phyloP scores from a whole-genome alignment of 2,113 vertebrate genomes.

The Nannobrachium achirus region DNA sequence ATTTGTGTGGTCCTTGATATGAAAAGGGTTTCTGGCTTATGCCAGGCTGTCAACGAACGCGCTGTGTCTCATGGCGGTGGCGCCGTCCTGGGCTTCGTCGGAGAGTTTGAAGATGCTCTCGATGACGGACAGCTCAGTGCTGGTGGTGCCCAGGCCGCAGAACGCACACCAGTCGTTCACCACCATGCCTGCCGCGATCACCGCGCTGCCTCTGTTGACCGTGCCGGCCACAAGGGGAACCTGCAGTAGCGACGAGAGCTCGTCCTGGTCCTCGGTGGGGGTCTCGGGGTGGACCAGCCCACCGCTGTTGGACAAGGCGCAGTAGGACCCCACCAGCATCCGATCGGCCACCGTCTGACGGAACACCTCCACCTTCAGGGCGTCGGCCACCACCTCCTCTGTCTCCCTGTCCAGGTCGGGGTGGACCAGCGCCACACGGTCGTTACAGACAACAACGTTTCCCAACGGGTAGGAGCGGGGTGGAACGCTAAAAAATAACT shows the following conservation, averaged over 20 bases:
- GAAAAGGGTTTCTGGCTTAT: too few relatives aligned
- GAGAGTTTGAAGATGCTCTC: conserved; percentile 94
- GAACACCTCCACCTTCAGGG: conserved; percentile 97
- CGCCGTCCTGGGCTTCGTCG: conserved; percentile 86
- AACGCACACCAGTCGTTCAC: conserved; percentile 98
- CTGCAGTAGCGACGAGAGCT: conserved; percentile 94
- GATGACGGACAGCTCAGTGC: conserved; percentile 95
- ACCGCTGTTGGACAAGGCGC: conserved; percentile 94
- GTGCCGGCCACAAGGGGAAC: conserved; percentile 97
- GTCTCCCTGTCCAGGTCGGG: conserved; percentile 97
- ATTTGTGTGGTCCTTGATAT: too few relatives aligned
- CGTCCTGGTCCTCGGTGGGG: conserved; percentile 96
- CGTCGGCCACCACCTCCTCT: conserved; percentile 95
- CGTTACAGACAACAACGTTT: conserved; percentile 95
- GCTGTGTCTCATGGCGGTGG: conserved; percentile 91
- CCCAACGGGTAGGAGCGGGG: too few relatives aligned
- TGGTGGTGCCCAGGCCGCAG: conserved; percentile 96
- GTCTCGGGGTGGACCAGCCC: conserved; percentile 96
- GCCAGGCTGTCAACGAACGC: conserved; percentile 90
- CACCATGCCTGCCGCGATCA: conserved; percentile 94
- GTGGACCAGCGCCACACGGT: conserved; percentile 96
- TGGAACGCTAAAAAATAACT: too few relatives aligned
- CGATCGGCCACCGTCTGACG: conserved; percentile 96
- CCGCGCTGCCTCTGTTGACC: conserved; percentile 95
- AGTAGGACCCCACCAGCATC: conserved; percentile 96